Evolutionary conservation across 2,113 vertebrate genomes (phyloP).

Genomic region (Hirundichthys speculiger): DNA sequence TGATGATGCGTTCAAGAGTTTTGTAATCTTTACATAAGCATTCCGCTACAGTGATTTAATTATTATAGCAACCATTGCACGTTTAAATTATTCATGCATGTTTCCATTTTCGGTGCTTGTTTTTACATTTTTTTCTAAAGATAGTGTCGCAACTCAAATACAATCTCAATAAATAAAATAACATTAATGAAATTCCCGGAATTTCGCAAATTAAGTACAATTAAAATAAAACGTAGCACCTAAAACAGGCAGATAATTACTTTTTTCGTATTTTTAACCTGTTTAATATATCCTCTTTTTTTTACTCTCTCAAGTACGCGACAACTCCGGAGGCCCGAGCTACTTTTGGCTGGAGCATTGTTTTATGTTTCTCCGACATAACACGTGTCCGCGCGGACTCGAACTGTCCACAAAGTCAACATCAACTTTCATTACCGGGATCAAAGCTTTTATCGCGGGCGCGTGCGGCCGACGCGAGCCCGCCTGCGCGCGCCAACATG

Average conservation of each 20-base stretch:
- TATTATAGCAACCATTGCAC: too few relatives aligned
- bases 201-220: too few relatives aligned
- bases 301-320: background rate
- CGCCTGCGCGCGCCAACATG: conserved; percentile 17
- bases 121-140: too few relatives aligned
- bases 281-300: too few relatives aligned
- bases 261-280: too few relatives aligned
- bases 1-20: background rate
- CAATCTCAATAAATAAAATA: background rate
- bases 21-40: conserved; percentile 3
- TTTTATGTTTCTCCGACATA: conserved; percentile 44
- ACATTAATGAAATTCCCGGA: background rate
- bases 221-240: too few relatives aligned
- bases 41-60: too few relatives aligned
- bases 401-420: conserved; percentile 42
- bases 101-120: too few relatives aligned
- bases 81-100: background rate
- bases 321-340: background rate
- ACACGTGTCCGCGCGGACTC: conserved; percentile 63
- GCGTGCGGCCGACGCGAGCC: background rate
- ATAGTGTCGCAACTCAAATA: too few relatives aligned
- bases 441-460: background rate
- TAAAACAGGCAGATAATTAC: too few relatives aligned
- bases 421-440: conserved; percentile 14
- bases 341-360: conserved; percentile 19